Evolutionary conservation across 2,113 vertebrate genomes (phyloP), one percentile per base, ranked within the genome.

Genomic region (Ciconia maguari): DNA sequence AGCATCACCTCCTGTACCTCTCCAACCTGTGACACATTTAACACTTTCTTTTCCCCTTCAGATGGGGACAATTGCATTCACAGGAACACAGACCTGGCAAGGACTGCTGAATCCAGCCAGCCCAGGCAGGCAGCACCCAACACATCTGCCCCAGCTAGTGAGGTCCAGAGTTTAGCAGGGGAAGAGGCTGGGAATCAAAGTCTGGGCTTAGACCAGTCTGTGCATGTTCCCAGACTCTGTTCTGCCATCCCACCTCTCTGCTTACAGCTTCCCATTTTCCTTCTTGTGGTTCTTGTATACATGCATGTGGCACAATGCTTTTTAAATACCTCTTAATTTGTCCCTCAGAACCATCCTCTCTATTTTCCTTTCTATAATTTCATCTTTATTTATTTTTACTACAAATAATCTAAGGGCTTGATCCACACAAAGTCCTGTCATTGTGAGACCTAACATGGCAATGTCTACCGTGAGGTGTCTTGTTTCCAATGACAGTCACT

Each of bases 241-340:
- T 64, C 54, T 86, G 49, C 41, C 46, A 18, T 61, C 48, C 27
- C 26, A 51, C 44, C 34, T 34, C 32, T 36, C 49, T 54, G 75
- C 75, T 71, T 10, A 24, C 19, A 55, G 24, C 54, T 69, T 70
- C 81, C 69, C n/a, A 0, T 66, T 66, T 49, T 65, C 38, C n/a
- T 86, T 38, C 46, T n/a, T 44, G 1, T n/a, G 8, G 10, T 26
- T 87, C 78, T 64, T 71, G 34, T 24, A 75, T 13, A 58, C 0
- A 0, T 10, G 17, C 16, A 76, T 1, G 0, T 24, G 32, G 29
- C 38, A 77, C 0, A 0, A n/a, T n/a, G 32, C 32, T 74, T 75
- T 79, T 36, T 68, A 34, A 49, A 42, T 14, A 48, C 3, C 24
- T 62, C 17, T 82, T 77, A 27, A 13, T 32, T 64, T 64, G 14